A percentile compares a stretch with the other conserved stretches of the same genome.
phyloP scores from a whole-genome alignment of 2,113 vertebrate species.

The Rhineura floridana region DNA sequence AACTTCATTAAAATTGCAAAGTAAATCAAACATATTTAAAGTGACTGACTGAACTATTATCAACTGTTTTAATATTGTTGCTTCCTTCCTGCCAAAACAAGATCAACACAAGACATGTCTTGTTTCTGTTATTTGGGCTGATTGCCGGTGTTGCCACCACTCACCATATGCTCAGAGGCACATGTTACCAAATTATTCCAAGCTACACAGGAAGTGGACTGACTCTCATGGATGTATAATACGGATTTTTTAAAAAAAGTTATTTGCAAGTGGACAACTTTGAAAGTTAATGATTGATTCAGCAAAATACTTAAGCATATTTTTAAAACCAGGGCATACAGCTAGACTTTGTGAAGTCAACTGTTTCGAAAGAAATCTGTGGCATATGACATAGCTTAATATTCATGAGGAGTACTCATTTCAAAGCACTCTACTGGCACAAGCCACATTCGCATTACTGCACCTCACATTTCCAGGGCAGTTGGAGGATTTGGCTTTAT shows the following conservation, averaged over 20 bases:
- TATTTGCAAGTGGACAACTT: not conserved
- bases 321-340: conserved; percentile 7
- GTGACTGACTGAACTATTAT: no score
- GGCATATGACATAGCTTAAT: conserved; percentile 22
- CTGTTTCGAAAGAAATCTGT: conserved; percentile 28
- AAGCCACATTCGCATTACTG: conserved; percentile 26
- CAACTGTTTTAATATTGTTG: no score
- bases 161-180: no score
- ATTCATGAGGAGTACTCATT: conserved; percentile 35
- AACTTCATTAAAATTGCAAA: no score
- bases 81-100: no score
- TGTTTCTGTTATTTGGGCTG: no score
- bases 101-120: no score
- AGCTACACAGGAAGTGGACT: no score
- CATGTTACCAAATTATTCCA: no score
- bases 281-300: conserved; percentile 17
- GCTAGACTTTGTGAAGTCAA: conserved; percentile 4
- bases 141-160: no score
- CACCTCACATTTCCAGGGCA: conserved; percentile 18
- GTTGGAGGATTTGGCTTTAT: conserved; percentile 27
- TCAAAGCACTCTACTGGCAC: conserved; percentile 31
- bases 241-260: conserved; percentile 10
- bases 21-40: no score
- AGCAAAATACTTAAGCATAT: conserved; percentile 3
- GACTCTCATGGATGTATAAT: no score